A percentile compares a stretch with the other conserved stretches of the same genome.
Conservation (phyloP, 23 tunicate genomes). For the Styela plicata region DNA sequence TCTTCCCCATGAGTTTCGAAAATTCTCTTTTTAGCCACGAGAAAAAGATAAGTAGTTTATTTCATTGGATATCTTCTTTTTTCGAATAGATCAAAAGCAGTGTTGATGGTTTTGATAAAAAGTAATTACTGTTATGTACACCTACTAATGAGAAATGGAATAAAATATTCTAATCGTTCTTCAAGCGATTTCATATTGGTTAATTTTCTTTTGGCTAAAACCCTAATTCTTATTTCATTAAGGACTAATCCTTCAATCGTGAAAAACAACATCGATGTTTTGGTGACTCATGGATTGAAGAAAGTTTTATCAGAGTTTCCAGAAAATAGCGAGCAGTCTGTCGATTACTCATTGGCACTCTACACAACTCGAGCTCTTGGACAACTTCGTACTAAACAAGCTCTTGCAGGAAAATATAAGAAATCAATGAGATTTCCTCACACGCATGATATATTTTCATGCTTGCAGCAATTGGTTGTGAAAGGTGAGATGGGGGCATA, state of each 20-base stretch:
- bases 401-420: constrained; percentile 57
- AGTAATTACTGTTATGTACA: no score
- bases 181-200: no score
- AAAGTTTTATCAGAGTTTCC: background rate
- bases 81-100: no score
- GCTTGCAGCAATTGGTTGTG: constrained; percentile 20
- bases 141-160: no score
- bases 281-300: constrained; percentile 56
- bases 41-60: no score
- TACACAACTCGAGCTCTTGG: constrained; percentile 51
- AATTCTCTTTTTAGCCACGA: no score
- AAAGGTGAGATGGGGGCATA: background rate
- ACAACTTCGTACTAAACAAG: constrained; percentile 26
- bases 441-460: constrained; percentile 39
- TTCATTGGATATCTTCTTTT: no score
- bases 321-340: constrained; percentile 10
- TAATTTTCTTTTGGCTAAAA: no score
- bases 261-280: constrained; percentile 39
- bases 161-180: no score
- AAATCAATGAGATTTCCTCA: constrained; percentile 38
- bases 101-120: no score
- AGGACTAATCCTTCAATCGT: constrained; percentile 37
- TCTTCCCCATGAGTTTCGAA: no score
- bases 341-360: constrained; percentile 46
- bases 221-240: background rate